A percentile compares a stretch with the other conserved stretches of the same genome.
Evolutionary conservation across 2,113 vertebrate species (phyloP).

Genomic region (Piliocolobus tephrosceles): DNA sequence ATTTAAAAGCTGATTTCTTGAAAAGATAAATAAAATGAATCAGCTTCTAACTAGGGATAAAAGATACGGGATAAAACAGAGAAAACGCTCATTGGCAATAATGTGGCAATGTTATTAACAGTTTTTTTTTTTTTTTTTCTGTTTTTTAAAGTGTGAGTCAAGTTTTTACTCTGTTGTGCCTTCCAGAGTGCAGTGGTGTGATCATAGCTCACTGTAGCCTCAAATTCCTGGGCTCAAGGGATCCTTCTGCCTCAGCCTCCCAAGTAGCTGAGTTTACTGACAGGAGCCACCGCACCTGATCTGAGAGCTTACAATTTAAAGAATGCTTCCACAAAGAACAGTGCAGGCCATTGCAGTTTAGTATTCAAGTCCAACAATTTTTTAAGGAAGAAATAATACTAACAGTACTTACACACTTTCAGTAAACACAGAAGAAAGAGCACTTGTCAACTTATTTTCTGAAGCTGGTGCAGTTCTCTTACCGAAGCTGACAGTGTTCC

Average conservation of each 20-base stretch:
- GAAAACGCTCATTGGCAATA: neutral
- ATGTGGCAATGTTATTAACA: neutral
- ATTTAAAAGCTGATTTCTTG: neutral
- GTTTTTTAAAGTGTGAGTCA: too few relatives aligned
- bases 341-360: neutral
- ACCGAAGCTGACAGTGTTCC: neutral
- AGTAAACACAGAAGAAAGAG: neutral
- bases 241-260: too few relatives aligned
- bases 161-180: too few relatives aligned
- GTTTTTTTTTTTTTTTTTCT: too few relatives aligned
- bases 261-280: too few relatives aligned
- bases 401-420: neutral
- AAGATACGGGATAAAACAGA: neutral
- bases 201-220: too few relatives aligned
- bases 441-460: neutral
- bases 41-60: neutral
- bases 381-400: neutral
- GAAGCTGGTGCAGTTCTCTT: neutral
- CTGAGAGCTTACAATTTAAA: neutral
- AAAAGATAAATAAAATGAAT: neutral
- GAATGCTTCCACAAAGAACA: neutral
- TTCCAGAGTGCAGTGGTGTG: too few relatives aligned
- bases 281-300: too few relatives aligned
- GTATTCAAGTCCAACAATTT: neutral
- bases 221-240: too few relatives aligned